Evolutionary conservation across 1,140 invertebrate genomes (phyloP).

Genomic region (Chrysomallon squamiferum): DNA sequence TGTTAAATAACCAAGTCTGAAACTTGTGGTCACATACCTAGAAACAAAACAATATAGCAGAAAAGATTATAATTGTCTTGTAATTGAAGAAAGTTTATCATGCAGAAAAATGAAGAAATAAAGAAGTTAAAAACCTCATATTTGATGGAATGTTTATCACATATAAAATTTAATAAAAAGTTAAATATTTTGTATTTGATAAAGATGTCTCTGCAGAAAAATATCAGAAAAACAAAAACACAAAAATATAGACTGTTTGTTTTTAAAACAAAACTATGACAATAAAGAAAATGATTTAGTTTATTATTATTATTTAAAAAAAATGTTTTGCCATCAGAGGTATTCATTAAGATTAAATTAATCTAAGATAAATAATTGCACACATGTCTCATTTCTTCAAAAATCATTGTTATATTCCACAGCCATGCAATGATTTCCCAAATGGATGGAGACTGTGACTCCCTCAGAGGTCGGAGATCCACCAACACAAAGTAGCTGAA

Average conservation of each 20-base stretch:
- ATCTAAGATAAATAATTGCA: too few relatives aligned
- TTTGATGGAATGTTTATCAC: too few relatives aligned
- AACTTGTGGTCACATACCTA: conserved; percentile 51
- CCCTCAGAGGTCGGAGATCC: conserved; percentile 32
- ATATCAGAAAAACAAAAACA: too few relatives aligned
- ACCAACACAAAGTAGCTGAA: conserved; percentile 57
- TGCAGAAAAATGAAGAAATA: too few relatives aligned
- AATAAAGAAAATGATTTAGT: neutral
- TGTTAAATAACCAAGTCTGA: conserved; percentile 42
- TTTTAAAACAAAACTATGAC: neutral
- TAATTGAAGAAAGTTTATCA: too few relatives aligned
- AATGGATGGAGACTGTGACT: conserved; percentile 24
- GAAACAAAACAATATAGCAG: too few relatives aligned
- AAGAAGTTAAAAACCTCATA: too few relatives aligned
- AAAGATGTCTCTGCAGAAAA: neutral
- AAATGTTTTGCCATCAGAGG: too few relatives aligned
- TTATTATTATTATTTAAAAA: too few relatives aligned
- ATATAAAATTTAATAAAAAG: neutral
- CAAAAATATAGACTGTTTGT: too few relatives aligned
- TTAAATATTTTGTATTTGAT: neutral
- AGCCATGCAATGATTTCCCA: conserved; percentile 43
- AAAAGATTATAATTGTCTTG: neutral
- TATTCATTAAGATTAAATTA: too few relatives aligned
- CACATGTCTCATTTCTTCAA: conserved; percentile 55
- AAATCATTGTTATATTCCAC: conserved; percentile 45